Base-by-base conservation (phyloP, 1,140 invertebrate species). In the Nephotettix cincticeps region DNA sequence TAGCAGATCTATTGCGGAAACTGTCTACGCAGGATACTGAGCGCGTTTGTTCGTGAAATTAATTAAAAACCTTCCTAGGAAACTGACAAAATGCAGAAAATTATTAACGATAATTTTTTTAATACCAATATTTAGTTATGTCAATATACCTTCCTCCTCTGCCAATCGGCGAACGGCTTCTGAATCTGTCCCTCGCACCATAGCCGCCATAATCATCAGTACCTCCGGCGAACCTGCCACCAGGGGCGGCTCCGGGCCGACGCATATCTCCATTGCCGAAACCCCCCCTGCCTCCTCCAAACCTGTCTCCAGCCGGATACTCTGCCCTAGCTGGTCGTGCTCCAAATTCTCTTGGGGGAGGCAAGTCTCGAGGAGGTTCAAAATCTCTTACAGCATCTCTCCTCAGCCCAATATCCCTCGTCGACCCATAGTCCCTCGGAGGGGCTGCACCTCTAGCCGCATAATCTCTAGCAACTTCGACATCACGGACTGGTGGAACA, bases 271-370 rank as follows among this genome's bases (percentile, higher is more conserved):
- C 28, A 43, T 80, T 75, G 71, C 80, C 80, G 71, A 81, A 79
- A 76, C 80, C 79, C 51, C 30, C 40, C 17, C 61, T 45, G 71
- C 79, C 78, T 51, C 80, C 78, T 73, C 83, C 80, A 40, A 17
- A 21, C 14, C 43, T 56, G 13, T 25, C 56, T 21, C 56, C 56
- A 3, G 21, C 56, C 6, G 4, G 1, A 61, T 61, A 61, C 6
- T 61, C 56, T 27, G 25, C 13, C 25, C 56, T 61, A 25, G 56
- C 21, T 25, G 56, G 56, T 23, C 21, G 13, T 25, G 23, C 56
- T 14, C 21, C 14, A n/a, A 27, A 61, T 27, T 51, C 47, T 51
- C 47, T 51, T 51, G 47, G 47, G 47, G 47, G 4, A 51, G 47
- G 6, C 32, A 36, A 36, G 19, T 61, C 56, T 61, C 56, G 25